Percentiles rank a stretch among this genome's conserved stretches.
Conservation (phyloP, 1,140 invertebrate genomes). For the Platyura marginata region DNA sequence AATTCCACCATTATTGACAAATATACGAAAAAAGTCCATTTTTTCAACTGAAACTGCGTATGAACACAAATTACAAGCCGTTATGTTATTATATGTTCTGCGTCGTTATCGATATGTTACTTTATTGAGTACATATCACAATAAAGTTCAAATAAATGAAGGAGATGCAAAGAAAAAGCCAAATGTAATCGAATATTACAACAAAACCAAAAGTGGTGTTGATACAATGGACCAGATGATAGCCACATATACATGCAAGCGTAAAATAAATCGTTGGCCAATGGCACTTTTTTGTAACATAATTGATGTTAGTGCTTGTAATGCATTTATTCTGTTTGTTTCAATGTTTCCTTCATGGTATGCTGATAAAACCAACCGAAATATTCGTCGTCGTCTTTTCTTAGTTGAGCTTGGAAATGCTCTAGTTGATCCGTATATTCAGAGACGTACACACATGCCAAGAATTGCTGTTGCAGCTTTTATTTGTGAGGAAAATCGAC, state of each 20-base stretch:
- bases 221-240: constrained; percentile 18
- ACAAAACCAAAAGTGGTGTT: constrained; percentile 18
- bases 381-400: not conserved
- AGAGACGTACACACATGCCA: not conserved
- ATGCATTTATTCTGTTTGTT: not conserved
- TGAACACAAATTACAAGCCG: not conserved
- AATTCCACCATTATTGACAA: not conserved
- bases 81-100: not conserved
- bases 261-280: constrained; percentile 13
- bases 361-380: not conserved
- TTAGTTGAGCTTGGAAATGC: not conserved
- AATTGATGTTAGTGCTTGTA: constrained; percentile 9
- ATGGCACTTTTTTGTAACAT: constrained; percentile 15
- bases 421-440: not conserved
- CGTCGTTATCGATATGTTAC: not conserved
- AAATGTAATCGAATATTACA: constrained; percentile 17
- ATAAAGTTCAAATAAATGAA: not conserved
- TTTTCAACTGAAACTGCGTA: not conserved
- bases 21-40: not conserved
- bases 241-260: constrained; percentile 3
- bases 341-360: not conserved
- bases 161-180: constrained; percentile 11
- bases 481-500: not conserved
- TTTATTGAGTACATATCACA: not conserved
- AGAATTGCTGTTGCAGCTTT: not conserved